A percentile compares a stretch with the other conserved stretches of the same genome.
phyloP scores from a whole-genome alignment of 2,888 invertebrate genomes.

The Stenchaetothrips biformis region DNA sequence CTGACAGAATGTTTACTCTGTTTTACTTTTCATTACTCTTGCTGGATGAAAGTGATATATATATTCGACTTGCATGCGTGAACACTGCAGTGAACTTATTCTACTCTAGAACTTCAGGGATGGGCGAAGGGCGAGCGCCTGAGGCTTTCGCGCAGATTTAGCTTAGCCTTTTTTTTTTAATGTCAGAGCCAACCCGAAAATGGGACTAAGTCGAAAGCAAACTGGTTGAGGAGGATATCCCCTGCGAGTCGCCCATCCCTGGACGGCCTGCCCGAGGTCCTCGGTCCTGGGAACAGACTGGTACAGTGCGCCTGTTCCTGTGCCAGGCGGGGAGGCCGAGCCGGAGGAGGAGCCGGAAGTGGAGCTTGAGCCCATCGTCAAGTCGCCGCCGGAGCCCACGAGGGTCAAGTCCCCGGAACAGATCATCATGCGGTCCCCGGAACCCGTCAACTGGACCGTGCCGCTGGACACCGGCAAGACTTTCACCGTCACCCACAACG shows the following conservation, averaged over 20 bases:
- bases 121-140: neutral
- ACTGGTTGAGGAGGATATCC: neutral
- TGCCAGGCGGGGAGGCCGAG: neutral
- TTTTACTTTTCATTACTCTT: neutral
- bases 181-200: neutral
- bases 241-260: conserved; percentile 14
- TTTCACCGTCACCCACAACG: conserved; percentile 88
- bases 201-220: neutral
- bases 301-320: conserved; percentile 13
- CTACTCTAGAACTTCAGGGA: neutral
- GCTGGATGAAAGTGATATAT: neutral
- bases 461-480: conserved; percentile 90
- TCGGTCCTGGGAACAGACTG: neutral
- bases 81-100: neutral
- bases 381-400: conserved; percentile 89
- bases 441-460: conserved; percentile 93
- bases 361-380: conserved; percentile 70
- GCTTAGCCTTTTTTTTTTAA: neutral
- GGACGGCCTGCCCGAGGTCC: neutral
- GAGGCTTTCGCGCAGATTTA: neutral
- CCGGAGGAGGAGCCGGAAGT: conserved; percentile 32
- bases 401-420: conserved; percentile 90
- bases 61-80: neutral
- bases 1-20: neutral
- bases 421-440: conserved; percentile 86